phyloP scores from a whole-genome alignment of 1,140 invertebrate genomes.

The Antheraea mylitta region DNA sequence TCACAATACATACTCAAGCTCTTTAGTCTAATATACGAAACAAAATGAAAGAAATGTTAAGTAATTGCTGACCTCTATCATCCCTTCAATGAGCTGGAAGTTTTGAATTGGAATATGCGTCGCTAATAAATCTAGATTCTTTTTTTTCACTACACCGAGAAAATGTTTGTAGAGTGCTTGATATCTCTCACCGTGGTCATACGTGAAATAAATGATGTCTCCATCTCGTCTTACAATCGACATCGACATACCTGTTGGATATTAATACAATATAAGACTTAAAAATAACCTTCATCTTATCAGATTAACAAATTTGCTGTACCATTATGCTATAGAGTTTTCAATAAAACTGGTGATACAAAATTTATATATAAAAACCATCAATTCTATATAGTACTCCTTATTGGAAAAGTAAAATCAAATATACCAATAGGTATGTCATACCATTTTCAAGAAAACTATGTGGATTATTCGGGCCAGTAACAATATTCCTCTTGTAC shows the following conservation, averaged over 20 bases:
- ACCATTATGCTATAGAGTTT: too few relatives aligned
- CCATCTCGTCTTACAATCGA: conserved; percentile 81
- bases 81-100: conserved; percentile 85
- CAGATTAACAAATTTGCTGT: too few relatives aligned
- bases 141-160: conserved; percentile 62
- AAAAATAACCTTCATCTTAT: too few relatives aligned
- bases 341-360: too few relatives aligned
- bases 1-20: too few relatives aligned
- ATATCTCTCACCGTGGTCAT: conserved; percentile 89
- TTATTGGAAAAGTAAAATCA: too few relatives aligned
- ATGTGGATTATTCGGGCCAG: not conserved
- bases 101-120: not conserved
- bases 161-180: conserved; percentile 87
- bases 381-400: too few relatives aligned
- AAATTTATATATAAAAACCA: too few relatives aligned
- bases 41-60: too few relatives aligned
- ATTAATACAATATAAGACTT: too few relatives aligned
- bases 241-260: conserved; percentile 81
- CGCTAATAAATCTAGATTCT: not conserved
- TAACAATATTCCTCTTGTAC: not conserved
- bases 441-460: not conserved
- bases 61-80: conserved; percentile 9
- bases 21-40: too few relatives aligned
- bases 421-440: not conserved
- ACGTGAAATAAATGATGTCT: conserved; percentile 84